Evolutionary conservation across 2,797 vertebrate genomes (phyloP), one percentile per base, ranked within the genome.

Genomic region (Hydrophis major): DNA sequence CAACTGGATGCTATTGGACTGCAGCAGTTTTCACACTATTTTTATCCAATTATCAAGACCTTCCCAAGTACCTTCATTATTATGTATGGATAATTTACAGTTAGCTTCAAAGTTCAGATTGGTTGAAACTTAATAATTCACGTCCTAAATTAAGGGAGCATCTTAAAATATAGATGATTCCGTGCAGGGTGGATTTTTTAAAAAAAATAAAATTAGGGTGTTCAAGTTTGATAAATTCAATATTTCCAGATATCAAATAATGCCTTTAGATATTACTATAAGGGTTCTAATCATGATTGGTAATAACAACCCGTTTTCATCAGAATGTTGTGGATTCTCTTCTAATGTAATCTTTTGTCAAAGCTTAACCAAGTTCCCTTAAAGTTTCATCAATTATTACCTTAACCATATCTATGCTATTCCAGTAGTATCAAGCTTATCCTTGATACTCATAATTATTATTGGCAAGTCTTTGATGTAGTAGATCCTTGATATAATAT

Each of bases 401-500:
- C 94, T 97, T 95, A 89, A 92, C 94, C 92, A 90, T 97, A 95
- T 96, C 96, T 96, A 61, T 94, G 92, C 94, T 95, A 69, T 97
- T 97, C 96, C 96, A 97, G 94, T 95, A 97, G 96, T 89, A 97
- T 95, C 96, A 94, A 93, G 96, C 94, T 96, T 96, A 96, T 97
- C 94, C 97, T 89, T 42, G 93, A 96, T 97, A 96, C 96, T 97
- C 95, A 57, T 86, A 97, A 95, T 96, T 97, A 97, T 96, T 96
- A 97, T 96, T 89, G 94, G 97, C 97, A 98, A 98, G 96, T 93
- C 96, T 97, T 98, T 98, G 97, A 98, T 98, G 96, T 97, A 97
- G 97, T 97, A 97, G 97, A 98, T 98, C 97, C 97, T 97, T 97
- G 97, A 98, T 98, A 97, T 95, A 97, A 96, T 97, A 98, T 97